These are phyloP conservation scores for Leptinotarsa texana DNA, from an alignment of 1,140 invertebrate species.

Conservation along the genomic window DNA sequence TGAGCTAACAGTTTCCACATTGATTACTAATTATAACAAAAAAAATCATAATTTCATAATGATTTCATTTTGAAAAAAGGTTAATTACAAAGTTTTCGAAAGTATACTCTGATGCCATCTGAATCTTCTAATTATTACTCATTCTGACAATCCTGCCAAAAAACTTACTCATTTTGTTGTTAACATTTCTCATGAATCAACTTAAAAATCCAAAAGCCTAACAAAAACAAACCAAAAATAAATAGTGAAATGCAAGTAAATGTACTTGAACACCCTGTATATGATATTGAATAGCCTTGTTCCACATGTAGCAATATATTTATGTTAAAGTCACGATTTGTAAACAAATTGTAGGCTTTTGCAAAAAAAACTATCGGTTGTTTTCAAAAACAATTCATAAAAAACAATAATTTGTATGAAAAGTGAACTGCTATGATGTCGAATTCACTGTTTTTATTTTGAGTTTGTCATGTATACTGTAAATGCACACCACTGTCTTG, in stretches of 20 bases:
- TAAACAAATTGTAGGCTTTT: not conserved
- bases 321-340: not conserved
- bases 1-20: no score
- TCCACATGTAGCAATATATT: not conserved
- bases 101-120: no score
- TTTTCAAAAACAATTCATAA: not conserved
- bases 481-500: not conserved
- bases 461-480: not conserved
- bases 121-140: no score
- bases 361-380: not conserved
- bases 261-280: conserved; percentile 1
- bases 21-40: no score
- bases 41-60: no score
- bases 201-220: not conserved
- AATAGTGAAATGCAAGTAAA: not conserved
- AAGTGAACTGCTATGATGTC: not conserved
- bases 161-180: not conserved
- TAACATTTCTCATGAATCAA: not conserved
- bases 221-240: conserved; percentile 1
- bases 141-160: no score
- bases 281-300: conserved; percentile 1
- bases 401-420: not conserved
- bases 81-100: no score
- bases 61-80: no score
- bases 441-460: not conserved